Conservation (phyloP, 1,140 invertebrate genomes). For the Platyscapa corneri region DNA sequence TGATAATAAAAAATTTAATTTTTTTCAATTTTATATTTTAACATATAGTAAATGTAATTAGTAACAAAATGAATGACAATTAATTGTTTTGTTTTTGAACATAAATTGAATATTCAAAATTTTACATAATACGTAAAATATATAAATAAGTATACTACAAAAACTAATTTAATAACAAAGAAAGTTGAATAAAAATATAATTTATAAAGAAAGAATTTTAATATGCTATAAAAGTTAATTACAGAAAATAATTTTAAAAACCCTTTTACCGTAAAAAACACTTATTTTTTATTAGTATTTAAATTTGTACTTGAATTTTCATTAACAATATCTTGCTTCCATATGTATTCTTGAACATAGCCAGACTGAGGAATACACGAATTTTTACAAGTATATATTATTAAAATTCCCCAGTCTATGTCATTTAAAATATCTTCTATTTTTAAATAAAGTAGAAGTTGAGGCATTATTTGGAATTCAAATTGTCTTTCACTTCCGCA, state of each 20-base stretch:
- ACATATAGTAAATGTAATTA: too few relatives aligned
- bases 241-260: background rate
- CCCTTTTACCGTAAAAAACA: background rate
- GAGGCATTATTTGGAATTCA: slow-evolving; percentile 97
- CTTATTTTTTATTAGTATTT: background rate
- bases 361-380: slow-evolving; percentile 80
- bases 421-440: slow-evolving; percentile 81
- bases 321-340: slow-evolving; percentile 88
- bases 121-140: too few relatives aligned
- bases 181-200: too few relatives aligned
- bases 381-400: slow-evolving; percentile 88
- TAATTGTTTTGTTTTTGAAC: too few relatives aligned
- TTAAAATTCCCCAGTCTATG: slow-evolving; percentile 93
- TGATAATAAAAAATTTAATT: too few relatives aligned
- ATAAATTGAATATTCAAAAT: too few relatives aligned
- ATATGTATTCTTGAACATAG: slow-evolving; percentile 86
- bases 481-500: slow-evolving; percentile 87
- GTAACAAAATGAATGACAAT: too few relatives aligned
- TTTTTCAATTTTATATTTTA: too few relatives aligned
- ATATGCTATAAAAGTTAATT: background rate
- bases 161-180: too few relatives aligned
- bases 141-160: too few relatives aligned
- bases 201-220: too few relatives aligned
- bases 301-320: background rate
- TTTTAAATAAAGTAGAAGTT: slow-evolving; percentile 85